Conservation (phyloP, 2,797 vertebrate species). For the Numenius phaeopus region DNA sequence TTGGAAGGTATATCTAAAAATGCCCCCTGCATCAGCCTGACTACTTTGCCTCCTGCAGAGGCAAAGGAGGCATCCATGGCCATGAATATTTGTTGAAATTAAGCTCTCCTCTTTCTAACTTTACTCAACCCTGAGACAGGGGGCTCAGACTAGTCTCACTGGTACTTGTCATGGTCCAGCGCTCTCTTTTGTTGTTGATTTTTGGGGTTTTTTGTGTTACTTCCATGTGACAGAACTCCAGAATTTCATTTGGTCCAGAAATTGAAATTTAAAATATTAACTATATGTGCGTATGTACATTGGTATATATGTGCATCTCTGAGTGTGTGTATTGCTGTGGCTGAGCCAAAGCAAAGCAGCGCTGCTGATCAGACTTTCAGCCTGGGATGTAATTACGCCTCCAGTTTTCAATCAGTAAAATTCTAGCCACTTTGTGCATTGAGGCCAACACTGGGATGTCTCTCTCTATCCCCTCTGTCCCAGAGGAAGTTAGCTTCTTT, state of each 20-base stretch:
- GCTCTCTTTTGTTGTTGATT: neutral
- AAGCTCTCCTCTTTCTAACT: neutral
- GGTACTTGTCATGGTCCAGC: neutral
- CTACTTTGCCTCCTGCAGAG: neutral
- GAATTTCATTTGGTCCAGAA: neutral
- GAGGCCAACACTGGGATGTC: neutral
- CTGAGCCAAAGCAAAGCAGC: neutral
- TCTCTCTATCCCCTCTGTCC: neutral
- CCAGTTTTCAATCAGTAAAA: neutral
- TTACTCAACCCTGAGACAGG: neutral
- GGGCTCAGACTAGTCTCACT: neutral
- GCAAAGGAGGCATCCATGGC: neutral
- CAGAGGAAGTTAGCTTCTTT: accelerated
- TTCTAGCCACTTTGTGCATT: neutral
- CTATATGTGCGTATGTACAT: accelerated
- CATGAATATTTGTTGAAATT: neutral
- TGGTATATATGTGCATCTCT: neutral
- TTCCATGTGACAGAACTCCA: neutral
- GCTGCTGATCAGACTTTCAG: neutral
- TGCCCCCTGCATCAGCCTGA: neutral
- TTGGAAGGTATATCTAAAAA: neutral
- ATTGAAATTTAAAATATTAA: neutral
- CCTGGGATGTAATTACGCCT: neutral
- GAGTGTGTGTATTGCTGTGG: neutral
- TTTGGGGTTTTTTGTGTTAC: neutral